Percentiles rank a stretch among this genome's conserved stretches.
These are phyloP conservation scores for Odocoileus hemionus DNA, from an alignment of 2,113 vertebrate species.

Conservation along the genomic window DNA sequence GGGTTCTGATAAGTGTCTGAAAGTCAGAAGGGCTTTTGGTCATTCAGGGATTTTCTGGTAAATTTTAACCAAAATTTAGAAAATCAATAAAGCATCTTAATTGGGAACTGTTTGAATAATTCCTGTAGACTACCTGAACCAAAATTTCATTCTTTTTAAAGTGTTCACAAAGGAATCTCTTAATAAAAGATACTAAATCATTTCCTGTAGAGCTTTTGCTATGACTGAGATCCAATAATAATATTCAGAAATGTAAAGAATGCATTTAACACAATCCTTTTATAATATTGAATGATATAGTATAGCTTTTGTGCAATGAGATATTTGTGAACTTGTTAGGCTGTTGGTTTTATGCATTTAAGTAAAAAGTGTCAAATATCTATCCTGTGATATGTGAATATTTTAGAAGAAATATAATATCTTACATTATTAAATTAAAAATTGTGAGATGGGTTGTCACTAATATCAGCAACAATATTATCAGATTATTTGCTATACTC, in stretches of 20 bases:
- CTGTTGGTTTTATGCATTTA: background rate
- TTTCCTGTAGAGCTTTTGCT: conserved; percentile 25
- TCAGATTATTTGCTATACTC: background rate
- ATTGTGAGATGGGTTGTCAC: background rate
- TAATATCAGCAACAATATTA: background rate
- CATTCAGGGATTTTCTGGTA: conserved; percentile 30
- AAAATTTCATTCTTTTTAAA: conserved; percentile 52
- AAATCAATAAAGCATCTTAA: conserved; percentile 51
- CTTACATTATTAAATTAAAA: conserved; percentile 35
- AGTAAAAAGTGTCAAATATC: background rate
- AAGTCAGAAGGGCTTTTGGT: conserved; percentile 35
- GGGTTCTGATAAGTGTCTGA: background rate
- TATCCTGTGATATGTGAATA: background rate
- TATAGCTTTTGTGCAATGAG: background rate
- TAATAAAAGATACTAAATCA: conserved; percentile 51
- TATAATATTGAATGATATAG: background rate
- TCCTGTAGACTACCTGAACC: conserved; percentile 41
- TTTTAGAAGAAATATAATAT: background rate
- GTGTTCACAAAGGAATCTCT: conserved; percentile 23
- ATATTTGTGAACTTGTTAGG: background rate
- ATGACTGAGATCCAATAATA: background rate
- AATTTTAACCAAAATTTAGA: conserved; percentile 56
- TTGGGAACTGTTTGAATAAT: conserved; percentile 65
- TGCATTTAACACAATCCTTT: background rate
- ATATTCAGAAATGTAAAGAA: conserved; percentile 11